Conservation (phyloP, 2,888 invertebrate genomes). For the Nymphalis urticae region DNA sequence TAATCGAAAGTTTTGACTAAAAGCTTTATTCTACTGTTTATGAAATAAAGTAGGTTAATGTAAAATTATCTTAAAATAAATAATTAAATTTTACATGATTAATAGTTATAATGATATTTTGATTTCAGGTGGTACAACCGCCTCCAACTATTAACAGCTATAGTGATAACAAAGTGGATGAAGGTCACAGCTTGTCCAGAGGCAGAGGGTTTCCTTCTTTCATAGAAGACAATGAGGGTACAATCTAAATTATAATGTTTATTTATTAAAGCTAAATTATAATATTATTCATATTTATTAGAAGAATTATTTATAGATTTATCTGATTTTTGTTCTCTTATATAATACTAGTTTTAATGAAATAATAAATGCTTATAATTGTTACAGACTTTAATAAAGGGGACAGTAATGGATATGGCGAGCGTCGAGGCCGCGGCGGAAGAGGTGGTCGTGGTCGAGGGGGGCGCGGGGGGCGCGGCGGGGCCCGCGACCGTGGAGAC, state of each 20-base stretch:
- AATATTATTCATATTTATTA: neutral
- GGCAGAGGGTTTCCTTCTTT: slow-evolving; percentile 78
- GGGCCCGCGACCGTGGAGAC: slow-evolving; percentile 50
- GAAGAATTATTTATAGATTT: neutral
- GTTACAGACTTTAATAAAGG: slow-evolving; percentile 49
- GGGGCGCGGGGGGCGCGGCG: slow-evolving; percentile 59
- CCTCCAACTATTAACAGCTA: slow-evolving; percentile 46
- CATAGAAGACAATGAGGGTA: slow-evolving; percentile 57
- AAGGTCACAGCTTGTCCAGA: slow-evolving; percentile 75
- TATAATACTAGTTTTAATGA: neutral
- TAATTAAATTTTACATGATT: neutral
- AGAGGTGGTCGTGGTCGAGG: slow-evolving; percentile 62
- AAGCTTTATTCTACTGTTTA: neutral
- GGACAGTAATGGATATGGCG: slow-evolving; percentile 60
- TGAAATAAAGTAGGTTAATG: neutral
- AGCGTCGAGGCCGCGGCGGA: slow-evolving; percentile 64
- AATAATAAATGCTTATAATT: slow-evolving; percentile 11
- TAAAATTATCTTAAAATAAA: neutral
- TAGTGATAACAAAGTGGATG: slow-evolving; percentile 61
- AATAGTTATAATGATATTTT: slow-evolving; percentile 21
- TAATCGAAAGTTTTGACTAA: no score
- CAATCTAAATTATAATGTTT: slow-evolving; percentile 8
- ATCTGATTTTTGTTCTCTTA: neutral
- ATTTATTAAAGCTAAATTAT: neutral
- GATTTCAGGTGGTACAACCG: slow-evolving; percentile 50